These are phyloP conservation scores for Tupaia tana DNA, from an alignment of 2,113 vertebrate species.

Conservation along the genomic window DNA sequence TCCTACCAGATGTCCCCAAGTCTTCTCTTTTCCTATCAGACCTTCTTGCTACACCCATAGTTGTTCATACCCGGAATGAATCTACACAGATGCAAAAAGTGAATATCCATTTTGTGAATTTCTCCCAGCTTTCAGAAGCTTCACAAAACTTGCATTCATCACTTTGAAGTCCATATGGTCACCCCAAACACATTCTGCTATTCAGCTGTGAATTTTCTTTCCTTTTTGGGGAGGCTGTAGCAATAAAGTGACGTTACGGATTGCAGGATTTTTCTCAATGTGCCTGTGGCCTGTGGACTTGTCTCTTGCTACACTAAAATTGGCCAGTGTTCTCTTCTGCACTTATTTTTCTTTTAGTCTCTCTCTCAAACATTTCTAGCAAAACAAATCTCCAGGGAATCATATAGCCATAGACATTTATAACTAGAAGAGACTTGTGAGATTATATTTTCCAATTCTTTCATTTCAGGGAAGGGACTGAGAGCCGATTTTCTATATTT, in stretches of 20 bases:
- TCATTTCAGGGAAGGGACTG: not conserved
- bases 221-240: not conserved
- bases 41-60: not conserved
- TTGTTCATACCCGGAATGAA: not conserved
- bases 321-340: not conserved
- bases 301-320: not conserved
- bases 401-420: not conserved
- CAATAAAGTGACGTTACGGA: not conserved
- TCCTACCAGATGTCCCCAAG: accelerated
- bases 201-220: not conserved
- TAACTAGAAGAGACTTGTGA: not conserved
- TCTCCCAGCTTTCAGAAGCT: not conserved
- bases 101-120: too few relatives aligned
- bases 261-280: not conserved
- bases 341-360: not conserved
- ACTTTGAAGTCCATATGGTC: not conserved
- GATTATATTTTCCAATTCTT: not conserved
- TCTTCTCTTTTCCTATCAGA: not conserved
- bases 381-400: not conserved
- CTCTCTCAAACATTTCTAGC: not conserved
- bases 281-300: not conserved
- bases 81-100: not conserved
- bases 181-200: not conserved
- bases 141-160: not conserved
- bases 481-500: conserved; percentile 12